Conservation (phyloP, 2,797 vertebrate genomes). For the Pagetopsis macropterus region DNA sequence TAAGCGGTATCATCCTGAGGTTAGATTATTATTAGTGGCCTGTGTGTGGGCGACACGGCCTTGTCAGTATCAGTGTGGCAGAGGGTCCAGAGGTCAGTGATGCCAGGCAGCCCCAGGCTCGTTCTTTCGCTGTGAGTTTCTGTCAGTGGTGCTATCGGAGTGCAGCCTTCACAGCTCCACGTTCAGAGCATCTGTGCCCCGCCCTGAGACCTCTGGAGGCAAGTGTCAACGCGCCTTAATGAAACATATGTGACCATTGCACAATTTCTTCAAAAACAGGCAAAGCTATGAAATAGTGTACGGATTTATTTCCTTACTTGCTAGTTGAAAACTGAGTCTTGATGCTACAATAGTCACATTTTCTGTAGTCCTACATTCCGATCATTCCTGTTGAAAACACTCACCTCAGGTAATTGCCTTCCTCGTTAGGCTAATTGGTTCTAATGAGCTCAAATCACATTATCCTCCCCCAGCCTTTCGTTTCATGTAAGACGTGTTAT, state of each 20-base stretch:
- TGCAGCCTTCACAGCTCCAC: constrained; percentile 54
- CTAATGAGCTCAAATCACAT: constrained; percentile 57
- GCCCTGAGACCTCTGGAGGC: constrained; percentile 47
- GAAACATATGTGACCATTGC: constrained; percentile 53
- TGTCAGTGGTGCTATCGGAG: constrained; percentile 47
- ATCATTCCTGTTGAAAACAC: constrained; percentile 40
- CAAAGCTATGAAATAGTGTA: not conserved
- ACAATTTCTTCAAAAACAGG: constrained; percentile 1
- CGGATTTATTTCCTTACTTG: not conserved
- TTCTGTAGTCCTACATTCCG: not conserved
- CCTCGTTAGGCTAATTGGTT: constrained; percentile 50
- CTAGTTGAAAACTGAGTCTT: not conserved
- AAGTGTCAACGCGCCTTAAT: constrained; percentile 18
- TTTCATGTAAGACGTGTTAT: constrained; percentile 46
- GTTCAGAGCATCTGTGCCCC: constrained; percentile 68
- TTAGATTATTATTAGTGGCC: constrained; percentile 54
- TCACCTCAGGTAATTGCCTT: constrained; percentile 40
- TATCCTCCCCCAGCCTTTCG: constrained; percentile 25
- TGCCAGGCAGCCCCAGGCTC: constrained; percentile 52
- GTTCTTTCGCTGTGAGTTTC: constrained; percentile 62
- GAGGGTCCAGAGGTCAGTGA: constrained; percentile 51
- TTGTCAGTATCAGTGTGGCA: constrained; percentile 50
- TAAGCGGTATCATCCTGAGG: constrained; percentile 21
- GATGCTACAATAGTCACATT: constrained; percentile 6
- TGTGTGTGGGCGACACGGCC: constrained; percentile 45